These are phyloP conservation scores for Xestia ashworthii DNA, from an alignment of 2,888 invertebrate genomes.

Conservation along the genomic window DNA sequence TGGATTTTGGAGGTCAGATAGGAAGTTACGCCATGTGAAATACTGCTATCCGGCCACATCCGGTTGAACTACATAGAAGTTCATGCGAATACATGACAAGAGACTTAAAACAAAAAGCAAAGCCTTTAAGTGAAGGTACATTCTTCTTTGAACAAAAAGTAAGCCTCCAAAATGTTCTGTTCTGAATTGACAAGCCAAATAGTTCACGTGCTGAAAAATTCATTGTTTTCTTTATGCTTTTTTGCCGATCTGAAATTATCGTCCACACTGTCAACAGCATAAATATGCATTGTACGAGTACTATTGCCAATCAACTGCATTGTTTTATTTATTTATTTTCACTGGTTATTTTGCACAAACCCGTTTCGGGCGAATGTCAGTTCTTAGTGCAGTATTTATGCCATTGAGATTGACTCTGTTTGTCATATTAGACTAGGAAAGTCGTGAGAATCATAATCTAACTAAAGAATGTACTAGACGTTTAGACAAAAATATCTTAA, in stretches of 20 bases:
- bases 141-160: not conserved
- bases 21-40: not conserved
- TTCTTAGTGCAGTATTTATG: not conserved
- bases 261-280: constrained; percentile 27
- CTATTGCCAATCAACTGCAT: constrained; percentile 41
- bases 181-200: not conserved
- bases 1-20: not conserved
- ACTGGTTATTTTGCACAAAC: not conserved
- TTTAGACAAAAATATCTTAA: not conserved
- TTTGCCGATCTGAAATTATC: constrained; percentile 23
- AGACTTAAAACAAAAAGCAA: not conserved
- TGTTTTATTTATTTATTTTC: constrained; percentile 39
- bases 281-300: constrained; percentile 30
- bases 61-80: not conserved
- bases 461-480: not conserved
- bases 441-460: not conserved
- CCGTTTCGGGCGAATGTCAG: not conserved
- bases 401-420: not conserved
- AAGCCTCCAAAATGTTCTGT: not conserved
- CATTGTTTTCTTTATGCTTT: constrained; percentile 17
- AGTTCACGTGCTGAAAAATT: constrained; percentile 10
- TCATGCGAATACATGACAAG: not conserved
- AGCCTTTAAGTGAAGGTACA: not conserved
- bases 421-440: not conserved
- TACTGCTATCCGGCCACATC: not conserved